Conservation (phyloP, 2,797 vertebrate genomes). For the Tangara arthus region DNA sequence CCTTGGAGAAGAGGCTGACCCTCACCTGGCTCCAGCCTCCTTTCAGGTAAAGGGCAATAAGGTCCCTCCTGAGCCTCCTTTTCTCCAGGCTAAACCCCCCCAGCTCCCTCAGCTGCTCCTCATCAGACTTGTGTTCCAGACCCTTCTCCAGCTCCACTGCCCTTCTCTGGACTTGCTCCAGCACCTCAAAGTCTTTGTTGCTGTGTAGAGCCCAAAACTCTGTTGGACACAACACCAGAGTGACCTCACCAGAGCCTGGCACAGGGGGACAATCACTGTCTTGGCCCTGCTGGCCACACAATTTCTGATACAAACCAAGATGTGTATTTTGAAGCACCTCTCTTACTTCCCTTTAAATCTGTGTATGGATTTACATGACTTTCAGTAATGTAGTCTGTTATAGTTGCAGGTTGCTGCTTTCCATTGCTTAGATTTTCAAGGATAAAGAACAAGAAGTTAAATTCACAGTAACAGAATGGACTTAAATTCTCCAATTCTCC, state of each 20-base stretch:
- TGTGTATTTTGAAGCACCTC: neutral
- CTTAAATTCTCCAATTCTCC: neutral
- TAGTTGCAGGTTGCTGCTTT: neutral
- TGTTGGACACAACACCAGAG: accelerated
- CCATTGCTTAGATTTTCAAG: neutral
- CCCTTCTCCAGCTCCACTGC: neutral
- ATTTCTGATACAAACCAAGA: neutral
- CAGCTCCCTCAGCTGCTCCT: neutral
- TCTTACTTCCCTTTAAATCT: neutral
- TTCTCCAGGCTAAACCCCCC: neutral
- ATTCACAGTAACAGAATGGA: neutral
- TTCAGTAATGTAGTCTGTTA: neutral
- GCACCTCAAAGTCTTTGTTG: neutral
- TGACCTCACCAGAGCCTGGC: neutral
- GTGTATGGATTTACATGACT: neutral
- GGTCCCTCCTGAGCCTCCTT: neutral
- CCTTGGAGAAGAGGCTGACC: no score
- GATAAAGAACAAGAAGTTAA: neutral
- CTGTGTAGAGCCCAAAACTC: neutral
- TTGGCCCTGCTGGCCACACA: neutral
- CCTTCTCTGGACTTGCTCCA: neutral
- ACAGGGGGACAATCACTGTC: neutral
- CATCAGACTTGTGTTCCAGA: neutral
- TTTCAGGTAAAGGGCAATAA: neutral
- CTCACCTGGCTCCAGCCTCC: neutral